Percentiles rank a stretch among this genome's conserved stretches.
These are phyloP conservation scores for Pterobdella sp. DNA, from an alignment of 2,888 invertebrate species.

Conservation along the genomic window DNA sequence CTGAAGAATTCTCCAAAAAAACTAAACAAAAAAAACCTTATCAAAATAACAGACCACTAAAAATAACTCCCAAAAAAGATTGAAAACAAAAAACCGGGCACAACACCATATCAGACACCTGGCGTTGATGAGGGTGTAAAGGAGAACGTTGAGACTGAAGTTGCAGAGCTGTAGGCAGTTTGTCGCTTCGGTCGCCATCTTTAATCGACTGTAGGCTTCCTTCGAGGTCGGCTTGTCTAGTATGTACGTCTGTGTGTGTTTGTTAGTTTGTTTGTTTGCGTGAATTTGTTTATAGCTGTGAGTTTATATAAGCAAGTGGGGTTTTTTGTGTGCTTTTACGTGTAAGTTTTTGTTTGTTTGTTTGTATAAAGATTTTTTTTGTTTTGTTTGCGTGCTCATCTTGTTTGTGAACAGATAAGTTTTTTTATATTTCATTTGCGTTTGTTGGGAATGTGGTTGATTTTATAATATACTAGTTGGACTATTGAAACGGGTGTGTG, in stretches of 20 bases:
- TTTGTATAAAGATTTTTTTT: slow-evolving; percentile 29
- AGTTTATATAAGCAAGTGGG: slow-evolving; percentile 31
- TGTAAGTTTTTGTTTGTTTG: slow-evolving; percentile 32
- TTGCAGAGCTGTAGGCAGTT: slow-evolving; percentile 48
- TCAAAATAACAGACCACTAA: no score
- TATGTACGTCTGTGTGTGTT: slow-evolving; percentile 19
- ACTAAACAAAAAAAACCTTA: no score
- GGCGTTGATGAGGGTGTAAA: slow-evolving; percentile 69
- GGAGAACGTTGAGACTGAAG: slow-evolving; percentile 63
- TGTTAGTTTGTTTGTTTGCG: slow-evolving; percentile 3
- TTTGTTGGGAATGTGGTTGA: no score
- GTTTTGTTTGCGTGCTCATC: slow-evolving; percentile 17
- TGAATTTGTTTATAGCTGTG: slow-evolving; percentile 30
- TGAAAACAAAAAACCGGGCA: no score
- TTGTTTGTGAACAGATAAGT: no score
- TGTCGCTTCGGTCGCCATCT: slow-evolving; percentile 37
- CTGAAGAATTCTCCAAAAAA: no score
- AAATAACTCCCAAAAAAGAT: no score
- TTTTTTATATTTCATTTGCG: no score
- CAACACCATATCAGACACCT: no score
- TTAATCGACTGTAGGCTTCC: background rate
- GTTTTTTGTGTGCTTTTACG: slow-evolving; percentile 26
- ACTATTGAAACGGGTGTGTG: no score
- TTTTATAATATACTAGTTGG: no score
- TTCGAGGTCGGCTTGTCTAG: background rate